Conservation (phyloP, 2,888 invertebrate genomes). For the Brachylomia viminalis region DNA sequence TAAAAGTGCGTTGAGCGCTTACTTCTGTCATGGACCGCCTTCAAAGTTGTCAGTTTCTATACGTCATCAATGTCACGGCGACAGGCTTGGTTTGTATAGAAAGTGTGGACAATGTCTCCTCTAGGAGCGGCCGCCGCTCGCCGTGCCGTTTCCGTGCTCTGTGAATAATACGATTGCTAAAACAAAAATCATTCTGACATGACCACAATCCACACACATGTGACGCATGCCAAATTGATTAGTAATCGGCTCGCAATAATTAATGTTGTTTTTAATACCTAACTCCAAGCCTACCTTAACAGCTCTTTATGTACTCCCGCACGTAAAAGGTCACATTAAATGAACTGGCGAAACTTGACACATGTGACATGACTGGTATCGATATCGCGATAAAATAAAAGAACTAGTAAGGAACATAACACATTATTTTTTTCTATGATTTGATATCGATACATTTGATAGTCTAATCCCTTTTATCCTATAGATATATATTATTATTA, state of each 20-base stretch:
- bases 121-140: neutral
- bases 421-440: neutral
- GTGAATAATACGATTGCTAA: neutral
- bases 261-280: conserved; percentile 17
- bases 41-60: neutral
- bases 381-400: neutral
- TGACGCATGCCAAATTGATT: conserved; percentile 41
- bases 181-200: neutral
- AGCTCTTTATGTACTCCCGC: neutral
- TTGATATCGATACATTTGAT: neutral
- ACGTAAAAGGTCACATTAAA: neutral
- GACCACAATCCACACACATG: neutral
- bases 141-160: neutral
- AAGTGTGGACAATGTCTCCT: too few relatives aligned
- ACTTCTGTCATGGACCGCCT: neutral
- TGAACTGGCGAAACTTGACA: neutral
- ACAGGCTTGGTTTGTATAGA: too few relatives aligned
- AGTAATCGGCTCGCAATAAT: neutral
- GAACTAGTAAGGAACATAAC: neutral
- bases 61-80: too few relatives aligned
- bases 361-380: neutral
- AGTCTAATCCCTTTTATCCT: neutral
- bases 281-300: conserved; percentile 38
- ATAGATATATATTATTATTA: too few relatives aligned
- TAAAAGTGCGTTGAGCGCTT: neutral